phyloP scores from a whole-genome alignment of 2,113 vertebrate genomes.

The Grallaria varia region DNA sequence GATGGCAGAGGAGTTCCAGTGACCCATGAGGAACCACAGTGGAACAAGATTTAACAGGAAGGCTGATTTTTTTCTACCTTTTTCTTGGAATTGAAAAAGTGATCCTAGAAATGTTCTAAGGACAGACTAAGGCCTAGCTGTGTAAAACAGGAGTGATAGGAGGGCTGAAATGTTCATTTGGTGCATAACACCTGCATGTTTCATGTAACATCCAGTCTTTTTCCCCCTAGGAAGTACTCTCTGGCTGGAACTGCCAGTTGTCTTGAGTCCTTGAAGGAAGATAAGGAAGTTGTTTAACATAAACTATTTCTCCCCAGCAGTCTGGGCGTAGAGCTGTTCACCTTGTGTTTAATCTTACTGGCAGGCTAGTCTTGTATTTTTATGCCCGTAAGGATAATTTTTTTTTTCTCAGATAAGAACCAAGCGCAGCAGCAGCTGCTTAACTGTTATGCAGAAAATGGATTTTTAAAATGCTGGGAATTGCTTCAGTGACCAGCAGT shows the following conservation, averaged over 20 bases:
- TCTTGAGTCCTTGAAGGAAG: neutral
- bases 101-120: neutral
- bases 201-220: neutral
- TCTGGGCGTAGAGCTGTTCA: neutral
- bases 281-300: neutral
- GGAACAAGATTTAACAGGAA: neutral
- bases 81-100: neutral
- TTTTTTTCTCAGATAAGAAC: neutral
- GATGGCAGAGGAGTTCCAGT: neutral
- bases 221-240: neutral
- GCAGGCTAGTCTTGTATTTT: neutral
- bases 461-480: neutral
- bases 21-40: neutral
- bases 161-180: fast-evolving
- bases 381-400: neutral
- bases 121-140: neutral
- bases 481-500: neutral
- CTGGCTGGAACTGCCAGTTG: neutral
- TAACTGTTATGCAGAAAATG: neutral
- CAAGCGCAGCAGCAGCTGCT: neutral
- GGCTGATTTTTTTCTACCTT: neutral
- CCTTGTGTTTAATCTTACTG: neutral
- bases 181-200: neutral
- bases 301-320: neutral
- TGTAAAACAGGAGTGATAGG: fast-evolving